Evolutionary conservation across 2,888 invertebrate genomes (phyloP), one percentile per base, ranked within the genome.

Genomic region (Ellobium chinense): DNA sequence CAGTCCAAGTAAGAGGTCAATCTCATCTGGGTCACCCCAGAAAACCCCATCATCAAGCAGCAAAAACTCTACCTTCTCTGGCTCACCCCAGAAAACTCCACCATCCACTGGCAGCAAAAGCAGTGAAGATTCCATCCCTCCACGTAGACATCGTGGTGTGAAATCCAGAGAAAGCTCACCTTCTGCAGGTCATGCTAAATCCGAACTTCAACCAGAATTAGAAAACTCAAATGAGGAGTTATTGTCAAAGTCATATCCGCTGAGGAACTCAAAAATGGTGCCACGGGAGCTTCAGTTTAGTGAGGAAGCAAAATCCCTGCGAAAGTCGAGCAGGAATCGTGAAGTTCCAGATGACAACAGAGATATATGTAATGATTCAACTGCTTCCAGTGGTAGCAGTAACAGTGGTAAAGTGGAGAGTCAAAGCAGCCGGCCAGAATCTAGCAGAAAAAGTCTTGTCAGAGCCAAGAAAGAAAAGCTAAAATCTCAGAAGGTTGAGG

Each of bases 391-490:
- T 12, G 46, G 7, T 46, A 3, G 34, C 9, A n/a, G 2, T 70
- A 21, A n/a, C 24, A n/a, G 54, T n/a, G 12, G n/a, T 29, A 18
- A 31, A 24, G 31, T n/a, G 31, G 29, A 54, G 27, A 68, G 36
- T n/a, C 7, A 21, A n/a, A 24, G 46, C 46, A 54, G 46, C n/a
- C 46, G 7, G 18, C 18, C 14, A 54, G 69, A 54, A n/a, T n/a
- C n/a, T n/a, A 9, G 69, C n/a, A 54, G n/a, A 34, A 56, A 56
- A 29, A 14, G 29, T 31, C 9, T 37, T 21, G 29, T 39, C n/a
- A 29, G 24, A n/a, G 24, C 54, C 31, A 77, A 77, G 29, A 56
- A 68, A 54, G 56, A 66, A 65, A 76, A 66, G 60, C 54, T 60
- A 58, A 56, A 60, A 68, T 21, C 24, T 4, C 46, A 68, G 7